phyloP scores from a whole-genome alignment of 2,797 vertebrate species.

The Alexandromys oeconomus region DNA sequence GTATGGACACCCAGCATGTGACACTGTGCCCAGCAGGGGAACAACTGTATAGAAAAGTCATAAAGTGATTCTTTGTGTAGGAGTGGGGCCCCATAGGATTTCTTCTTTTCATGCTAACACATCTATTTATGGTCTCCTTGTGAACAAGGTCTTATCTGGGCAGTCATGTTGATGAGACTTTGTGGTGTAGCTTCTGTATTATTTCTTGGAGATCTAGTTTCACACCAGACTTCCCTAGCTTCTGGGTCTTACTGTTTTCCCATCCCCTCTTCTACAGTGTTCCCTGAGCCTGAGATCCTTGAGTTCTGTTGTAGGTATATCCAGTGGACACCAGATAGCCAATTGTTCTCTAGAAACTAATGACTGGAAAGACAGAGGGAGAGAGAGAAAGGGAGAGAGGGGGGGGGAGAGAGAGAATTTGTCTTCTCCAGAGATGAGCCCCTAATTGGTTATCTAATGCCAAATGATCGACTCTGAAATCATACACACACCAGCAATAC shows the following conservation, averaged over 20 bases:
- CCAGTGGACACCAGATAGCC: neutral
- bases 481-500: neutral
- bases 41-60: no score
- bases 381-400: no score
- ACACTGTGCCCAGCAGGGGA: neutral
- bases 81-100: neutral
- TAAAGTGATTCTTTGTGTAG: neutral
- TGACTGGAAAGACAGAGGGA: neutral
- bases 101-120: neutral
- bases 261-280: no score
- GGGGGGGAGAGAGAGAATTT: neutral
- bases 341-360: neutral
- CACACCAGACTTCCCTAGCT: neutral
- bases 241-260: neutral
- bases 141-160: neutral
- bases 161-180: neutral
- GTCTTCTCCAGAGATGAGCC: neutral
- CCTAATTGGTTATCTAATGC: neutral
- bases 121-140: no score
- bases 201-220: neutral
- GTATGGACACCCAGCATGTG: no score
- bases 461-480: neutral
- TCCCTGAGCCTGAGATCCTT: neutral
- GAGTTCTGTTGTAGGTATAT: neutral
- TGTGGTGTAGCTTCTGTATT: neutral